Percentiles rank a stretch among this genome's conserved stretches.
These are phyloP conservation scores for Ptychobarbus kaznakovi DNA, from an alignment of 2,797 vertebrate species.

Conservation along the genomic window DNA sequence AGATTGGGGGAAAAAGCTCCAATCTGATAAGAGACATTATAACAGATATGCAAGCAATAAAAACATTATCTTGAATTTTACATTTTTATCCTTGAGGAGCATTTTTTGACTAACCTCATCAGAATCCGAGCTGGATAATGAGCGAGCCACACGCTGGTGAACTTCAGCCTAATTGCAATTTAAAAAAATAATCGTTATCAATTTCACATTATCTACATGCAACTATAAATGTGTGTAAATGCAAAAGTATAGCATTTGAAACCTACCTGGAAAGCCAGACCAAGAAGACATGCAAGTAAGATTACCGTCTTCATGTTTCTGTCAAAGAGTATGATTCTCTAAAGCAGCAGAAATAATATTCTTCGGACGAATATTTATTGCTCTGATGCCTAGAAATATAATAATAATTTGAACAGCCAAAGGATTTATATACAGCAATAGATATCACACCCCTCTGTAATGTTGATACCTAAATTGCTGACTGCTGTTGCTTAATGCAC, in stretches of 20 bases:
- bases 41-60: not conserved
- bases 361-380: not conserved
- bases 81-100: not conserved
- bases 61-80: not conserved
- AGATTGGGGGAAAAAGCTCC: not conserved
- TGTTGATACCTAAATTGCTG: not conserved
- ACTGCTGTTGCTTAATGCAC: not conserved
- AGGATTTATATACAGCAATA: conserved; percentile 42
- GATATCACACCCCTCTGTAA: not conserved
- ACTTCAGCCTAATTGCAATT: conserved; percentile 23
- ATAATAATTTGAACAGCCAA: not conserved
- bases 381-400: conserved; percentile 1
- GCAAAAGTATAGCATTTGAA: not conserved
- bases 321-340: not conserved
- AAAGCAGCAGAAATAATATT: conserved; percentile 6
- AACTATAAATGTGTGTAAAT: not conserved
- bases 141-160: conserved; percentile 8
- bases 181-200: not conserved
- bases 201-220: not conserved
- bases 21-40: conserved; percentile 1
- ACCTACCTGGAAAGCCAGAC: conserved; percentile 56
- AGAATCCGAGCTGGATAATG: conserved; percentile 37
- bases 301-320: conserved; percentile 52
- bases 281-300: conserved; percentile 44
- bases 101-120: conserved; percentile 45